Evolutionary conservation across 1,140 invertebrate genomes (phyloP).

Genomic region (Drosophila athabasca): DNA sequence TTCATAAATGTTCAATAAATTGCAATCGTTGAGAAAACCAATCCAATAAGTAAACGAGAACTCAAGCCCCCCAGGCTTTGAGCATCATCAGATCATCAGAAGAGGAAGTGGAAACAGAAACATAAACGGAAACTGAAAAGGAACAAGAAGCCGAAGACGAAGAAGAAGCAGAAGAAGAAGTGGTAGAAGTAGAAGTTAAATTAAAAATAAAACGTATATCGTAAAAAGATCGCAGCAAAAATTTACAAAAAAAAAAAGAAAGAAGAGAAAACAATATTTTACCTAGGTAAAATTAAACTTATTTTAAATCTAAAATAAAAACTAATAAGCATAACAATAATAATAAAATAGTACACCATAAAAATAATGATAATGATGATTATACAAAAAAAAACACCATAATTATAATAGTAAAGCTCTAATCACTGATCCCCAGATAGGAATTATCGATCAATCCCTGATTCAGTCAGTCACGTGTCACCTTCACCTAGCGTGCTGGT

Average conservation of each 20-base stretch:
- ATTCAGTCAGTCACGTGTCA: no score
- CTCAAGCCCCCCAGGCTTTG: conserved; percentile 1
- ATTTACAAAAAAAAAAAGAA: conserved; percentile 29
- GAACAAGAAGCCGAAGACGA: no score
- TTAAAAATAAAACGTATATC: neutral
- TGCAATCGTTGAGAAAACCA: neutral
- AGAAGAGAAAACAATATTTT: conserved; percentile 23
- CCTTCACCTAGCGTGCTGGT: no score
- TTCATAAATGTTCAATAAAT: conserved; percentile 13
- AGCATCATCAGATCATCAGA: no score
- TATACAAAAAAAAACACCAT: conserved; percentile 8
- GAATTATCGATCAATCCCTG: no score
- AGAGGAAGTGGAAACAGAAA: neutral
- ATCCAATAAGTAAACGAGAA: neutral
- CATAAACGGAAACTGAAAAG: neutral
- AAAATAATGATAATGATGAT: conserved; percentile 26
- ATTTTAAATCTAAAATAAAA: conserved; percentile 54
- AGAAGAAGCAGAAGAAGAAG: neutral
- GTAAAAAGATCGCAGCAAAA: conserved; percentile 16
- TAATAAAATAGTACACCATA: conserved; percentile 9
- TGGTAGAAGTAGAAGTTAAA: conserved; percentile 4
- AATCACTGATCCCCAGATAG: conserved; percentile 30
- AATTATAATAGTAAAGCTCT: conserved; percentile 49
- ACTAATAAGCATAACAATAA: conserved; percentile 39
- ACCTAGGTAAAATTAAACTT: conserved; percentile 54